A percentile compares a stretch with the other conserved stretches of the same genome.
phyloP scores from a whole-genome alignment of 1,140 invertebrate genomes.

The Meloidogyne floridensis region DNA sequence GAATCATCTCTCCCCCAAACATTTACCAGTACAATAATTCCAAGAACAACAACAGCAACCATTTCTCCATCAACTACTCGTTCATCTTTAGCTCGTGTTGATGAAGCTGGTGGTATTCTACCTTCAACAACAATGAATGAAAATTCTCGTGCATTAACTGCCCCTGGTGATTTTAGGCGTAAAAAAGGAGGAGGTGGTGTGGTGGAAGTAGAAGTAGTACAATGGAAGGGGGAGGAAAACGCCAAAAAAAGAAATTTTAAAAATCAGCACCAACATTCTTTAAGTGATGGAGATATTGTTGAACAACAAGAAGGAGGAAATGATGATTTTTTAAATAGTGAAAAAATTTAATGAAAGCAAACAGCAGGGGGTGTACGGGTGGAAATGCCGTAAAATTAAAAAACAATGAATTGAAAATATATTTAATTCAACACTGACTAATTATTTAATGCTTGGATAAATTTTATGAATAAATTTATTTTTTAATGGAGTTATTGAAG shows the following conservation, averaged over 20 bases:
- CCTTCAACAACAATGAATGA: slow-evolving; percentile 5
- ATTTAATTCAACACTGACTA: no score
- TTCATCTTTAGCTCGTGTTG: neutral
- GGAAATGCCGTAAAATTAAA: neutral
- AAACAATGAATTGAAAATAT: no score
- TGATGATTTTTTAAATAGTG: neutral
- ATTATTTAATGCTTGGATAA: no score
- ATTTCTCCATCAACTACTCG: neutral
- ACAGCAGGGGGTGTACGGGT: neutral
- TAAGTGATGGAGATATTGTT: neutral
- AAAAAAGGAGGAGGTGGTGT: neutral
- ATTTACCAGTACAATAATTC: neutral
- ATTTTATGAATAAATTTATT: no score
- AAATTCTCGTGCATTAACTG: slow-evolving; percentile 21
- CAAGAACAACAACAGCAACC: neutral
- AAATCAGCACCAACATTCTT: neutral
- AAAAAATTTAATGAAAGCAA: neutral
- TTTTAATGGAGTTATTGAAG: no score
- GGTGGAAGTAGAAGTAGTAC: neutral
- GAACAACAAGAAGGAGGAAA: neutral
- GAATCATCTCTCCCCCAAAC: neutral
- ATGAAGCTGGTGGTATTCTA: neutral
- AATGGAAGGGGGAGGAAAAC: neutral
- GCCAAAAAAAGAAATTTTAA: neutral
- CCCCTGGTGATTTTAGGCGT: slow-evolving; percentile 25